Percentiles rank a stretch among this genome's conserved stretches.
Evolutionary conservation across 2,797 vertebrate genomes (phyloP).

Genomic region (Chlorospingus semifuscus): DNA sequence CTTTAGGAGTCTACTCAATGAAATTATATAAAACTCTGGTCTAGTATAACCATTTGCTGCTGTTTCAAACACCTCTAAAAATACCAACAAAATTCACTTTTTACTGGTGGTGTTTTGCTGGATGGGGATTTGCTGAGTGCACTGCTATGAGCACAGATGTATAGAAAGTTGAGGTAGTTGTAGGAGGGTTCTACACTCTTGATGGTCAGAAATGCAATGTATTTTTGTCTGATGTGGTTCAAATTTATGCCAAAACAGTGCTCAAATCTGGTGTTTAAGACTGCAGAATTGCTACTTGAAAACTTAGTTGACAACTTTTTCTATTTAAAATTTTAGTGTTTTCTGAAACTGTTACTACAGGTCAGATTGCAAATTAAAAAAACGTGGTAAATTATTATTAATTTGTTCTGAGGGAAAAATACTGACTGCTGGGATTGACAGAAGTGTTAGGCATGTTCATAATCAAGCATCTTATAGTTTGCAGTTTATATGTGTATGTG

Average conservation of each 20-base stretch:
- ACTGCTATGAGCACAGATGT: background rate
- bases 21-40: background rate
- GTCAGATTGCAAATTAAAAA: background rate
- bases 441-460: background rate
- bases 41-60: background rate
- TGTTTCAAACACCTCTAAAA: background rate
- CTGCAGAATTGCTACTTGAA: background rate
- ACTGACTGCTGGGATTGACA: background rate
- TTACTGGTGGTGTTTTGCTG: background rate
- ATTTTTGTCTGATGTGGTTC: background rate
- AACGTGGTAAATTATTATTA: background rate
- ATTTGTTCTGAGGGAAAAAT: background rate
- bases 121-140: background rate
- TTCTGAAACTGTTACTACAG: background rate
- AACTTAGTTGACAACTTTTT: background rate
- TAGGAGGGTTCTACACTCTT: accelerated
- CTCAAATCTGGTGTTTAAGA: accelerated
- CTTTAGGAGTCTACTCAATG: background rate
- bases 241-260: background rate
- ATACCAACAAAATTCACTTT: background rate
- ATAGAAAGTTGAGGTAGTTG: background rate
- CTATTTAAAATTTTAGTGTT: background rate
- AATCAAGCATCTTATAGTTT: background rate
- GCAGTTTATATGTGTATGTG: background rate
- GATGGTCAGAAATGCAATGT: background rate